These are phyloP conservation scores for Malurus cyaneus DNA, from an alignment of 2,113 vertebrate genomes.

Conservation along the genomic window DNA sequence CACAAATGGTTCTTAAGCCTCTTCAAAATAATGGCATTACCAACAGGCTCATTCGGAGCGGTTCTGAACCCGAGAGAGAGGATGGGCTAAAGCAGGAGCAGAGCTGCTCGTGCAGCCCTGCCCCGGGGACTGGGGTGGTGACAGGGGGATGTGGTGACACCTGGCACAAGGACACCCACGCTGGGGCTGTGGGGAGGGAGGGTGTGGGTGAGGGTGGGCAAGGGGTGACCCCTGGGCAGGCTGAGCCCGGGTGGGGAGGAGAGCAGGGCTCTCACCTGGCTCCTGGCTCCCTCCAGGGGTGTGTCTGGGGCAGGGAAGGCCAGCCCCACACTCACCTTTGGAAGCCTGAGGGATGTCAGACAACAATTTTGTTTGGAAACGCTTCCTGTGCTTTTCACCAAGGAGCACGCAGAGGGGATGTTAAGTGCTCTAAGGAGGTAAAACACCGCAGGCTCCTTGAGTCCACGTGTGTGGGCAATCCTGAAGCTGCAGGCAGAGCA, in stretches of 20 bases:
- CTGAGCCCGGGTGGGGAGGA: neutral
- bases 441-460: neutral
- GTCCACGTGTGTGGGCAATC: neutral
- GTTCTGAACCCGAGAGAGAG: neutral
- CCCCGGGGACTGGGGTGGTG: fast-evolving
- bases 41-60: neutral
- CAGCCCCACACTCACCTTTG: neutral
- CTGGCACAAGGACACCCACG: neutral
- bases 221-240: fast-evolving
- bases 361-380: neutral
- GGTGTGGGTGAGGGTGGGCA: neutral
- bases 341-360: neutral
- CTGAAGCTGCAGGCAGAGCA: neutral
- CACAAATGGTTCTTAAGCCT: neutral
- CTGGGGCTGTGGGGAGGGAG: neutral
- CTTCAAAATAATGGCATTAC: conserved; percentile 13
- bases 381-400: neutral
- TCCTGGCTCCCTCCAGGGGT: neutral
- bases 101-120: neutral
- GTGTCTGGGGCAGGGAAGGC: fast-evolving
- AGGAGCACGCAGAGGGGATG: neutral
- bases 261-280: neutral
- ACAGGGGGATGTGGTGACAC: neutral
- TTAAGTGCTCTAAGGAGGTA: neutral
- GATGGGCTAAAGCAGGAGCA: neutral